Percentiles rank a stretch among this genome's conserved stretches.
These are phyloP conservation scores for Xylota sylvarum DNA, from an alignment of 2,888 invertebrate genomes.

Conservation along the genomic window DNA sequence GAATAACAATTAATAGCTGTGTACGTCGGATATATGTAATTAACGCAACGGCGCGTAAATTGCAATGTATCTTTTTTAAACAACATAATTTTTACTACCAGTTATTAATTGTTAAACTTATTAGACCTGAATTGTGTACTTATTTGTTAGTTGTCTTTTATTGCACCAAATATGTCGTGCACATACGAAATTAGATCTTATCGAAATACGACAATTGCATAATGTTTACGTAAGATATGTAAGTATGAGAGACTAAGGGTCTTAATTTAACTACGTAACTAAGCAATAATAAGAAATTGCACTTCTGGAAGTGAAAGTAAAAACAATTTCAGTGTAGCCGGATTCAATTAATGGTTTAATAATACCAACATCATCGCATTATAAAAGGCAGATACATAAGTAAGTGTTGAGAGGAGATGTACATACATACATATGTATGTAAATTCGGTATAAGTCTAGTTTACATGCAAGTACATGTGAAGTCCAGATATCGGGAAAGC, in stretches of 20 bases:
- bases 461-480: no score
- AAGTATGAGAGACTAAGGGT: not conserved
- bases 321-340: not conserved
- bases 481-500: no score
- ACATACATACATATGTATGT: no score
- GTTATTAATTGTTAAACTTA: not conserved
- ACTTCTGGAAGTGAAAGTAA: not conserved
- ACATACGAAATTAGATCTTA: not conserved
- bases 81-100: not conserved
- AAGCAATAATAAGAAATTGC: not conserved
- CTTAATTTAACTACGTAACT: not conserved
- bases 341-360: not conserved
- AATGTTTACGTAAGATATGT: not conserved
- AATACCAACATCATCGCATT: not conserved
- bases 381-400: not conserved
- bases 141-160: not conserved
- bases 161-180: constrained; percentile 4
- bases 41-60: not conserved
- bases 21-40: not conserved
- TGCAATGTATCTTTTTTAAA: not conserved
- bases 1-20: not conserved
- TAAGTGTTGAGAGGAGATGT: not conserved
- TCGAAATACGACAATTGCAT: not conserved
- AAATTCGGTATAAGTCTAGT: not conserved
- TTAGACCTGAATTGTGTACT: not conserved